Evolutionary conservation across 2,888 invertebrate genomes (phyloP), one percentile per base, ranked within the genome.

Genomic region (Lasius platythorax): DNA sequence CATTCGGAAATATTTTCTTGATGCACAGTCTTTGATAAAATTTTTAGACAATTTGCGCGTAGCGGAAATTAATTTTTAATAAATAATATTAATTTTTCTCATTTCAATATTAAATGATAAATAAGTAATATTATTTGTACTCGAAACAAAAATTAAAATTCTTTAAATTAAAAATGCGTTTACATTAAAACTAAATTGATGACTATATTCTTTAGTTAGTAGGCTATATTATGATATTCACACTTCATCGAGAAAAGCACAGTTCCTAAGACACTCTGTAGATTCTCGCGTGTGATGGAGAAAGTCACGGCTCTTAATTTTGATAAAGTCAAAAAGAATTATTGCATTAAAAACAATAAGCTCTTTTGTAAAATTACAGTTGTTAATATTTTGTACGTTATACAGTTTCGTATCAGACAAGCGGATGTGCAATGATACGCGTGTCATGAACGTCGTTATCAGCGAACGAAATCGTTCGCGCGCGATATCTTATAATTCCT

Each of bases 401-500:
- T 56, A 33, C 23, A 18, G 23, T 68, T 50, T 58, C n/a, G 30
- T 43, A 23, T 56, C 40, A 70, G 12, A 37, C 43, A 30, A 43
- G 43, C 30, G 28, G 78, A 30, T 43, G 68, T 15, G 40, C 28
- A 23, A 40, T 11, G 66, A 53, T 18, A 46, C 15, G 18, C 33
- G 58, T 33, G 46, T 50, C 15, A 8, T n/a, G 46, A 61, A 61
- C 43, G 3, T 33, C 70, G 61, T 72, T 81, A 81, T 81, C 79
- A 12, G 40, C 37, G 11, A 68, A 8, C 40, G 43, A 33, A 28
- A 46, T 46, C 46, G 37, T 61, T 70, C 72, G 72, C 72, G n/a
- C 68, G 46, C 61, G 61, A 70, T 61, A 72, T 81, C 79, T 81
- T 37, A 9, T 37, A 72, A 81, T 81, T 81, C 72, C 79, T 33